A percentile compares a stretch with the other conserved stretches of the same genome.
These are phyloP conservation scores for Channa argus DNA, from an alignment of 2,113 vertebrate species.

Conservation along the genomic window DNA sequence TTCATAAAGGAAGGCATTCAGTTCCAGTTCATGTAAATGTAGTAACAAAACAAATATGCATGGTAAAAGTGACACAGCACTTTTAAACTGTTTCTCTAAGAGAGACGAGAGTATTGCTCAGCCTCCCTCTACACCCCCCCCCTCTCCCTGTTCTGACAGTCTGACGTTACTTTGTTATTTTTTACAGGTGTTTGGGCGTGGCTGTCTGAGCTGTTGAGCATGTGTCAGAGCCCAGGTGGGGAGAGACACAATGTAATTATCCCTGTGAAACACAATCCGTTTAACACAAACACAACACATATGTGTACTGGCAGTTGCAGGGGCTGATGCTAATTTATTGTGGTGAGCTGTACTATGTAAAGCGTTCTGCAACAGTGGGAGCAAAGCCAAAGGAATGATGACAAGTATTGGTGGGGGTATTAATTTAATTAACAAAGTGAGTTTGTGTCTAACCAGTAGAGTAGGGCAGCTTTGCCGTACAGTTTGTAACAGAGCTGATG, in stretches of 20 bases:
- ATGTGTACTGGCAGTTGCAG: conserved; percentile 44
- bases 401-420: not conserved
- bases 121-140: conserved; percentile 10
- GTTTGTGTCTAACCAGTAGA: conserved; percentile 28
- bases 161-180: conserved; percentile 63
- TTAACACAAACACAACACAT: conserved; percentile 62
- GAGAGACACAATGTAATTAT: conserved; percentile 76
- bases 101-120: conserved; percentile 3
- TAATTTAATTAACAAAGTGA: not conserved
- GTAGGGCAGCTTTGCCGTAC: not conserved
- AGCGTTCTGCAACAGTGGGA: too few species aligned
- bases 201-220: conserved; percentile 71
- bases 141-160: conserved; percentile 25
- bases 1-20: not conserved
- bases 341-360: conserved; percentile 57
- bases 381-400: conserved; percentile 11
- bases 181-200: conserved; percentile 69
- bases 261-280: conserved; percentile 65
- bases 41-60: not conserved
- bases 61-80: conserved; percentile 20
- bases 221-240: conserved; percentile 77
- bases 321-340: conserved; percentile 79
- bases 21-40: not conserved
- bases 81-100: conserved; percentile 16
- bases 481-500: conserved; percentile 32